A percentile compares a stretch with the other conserved stretches of the same genome.
Conservation (phyloP, 2,888 invertebrate genomes). For the Eulithis prunata region DNA sequence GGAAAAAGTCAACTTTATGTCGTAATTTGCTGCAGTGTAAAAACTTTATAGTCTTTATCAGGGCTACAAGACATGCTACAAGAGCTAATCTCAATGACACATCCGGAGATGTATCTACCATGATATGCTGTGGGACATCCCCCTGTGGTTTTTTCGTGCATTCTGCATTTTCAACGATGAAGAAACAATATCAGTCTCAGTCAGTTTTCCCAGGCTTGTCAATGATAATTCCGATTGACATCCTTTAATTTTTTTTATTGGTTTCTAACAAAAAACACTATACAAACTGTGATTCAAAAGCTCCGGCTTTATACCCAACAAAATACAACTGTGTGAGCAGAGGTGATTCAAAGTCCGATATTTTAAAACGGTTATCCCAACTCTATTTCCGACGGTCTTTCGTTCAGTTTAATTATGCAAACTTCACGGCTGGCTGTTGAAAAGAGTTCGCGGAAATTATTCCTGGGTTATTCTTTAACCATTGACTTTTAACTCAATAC, state of each 20-base stretch:
- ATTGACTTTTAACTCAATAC: conserved; percentile 9
- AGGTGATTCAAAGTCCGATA: not conserved
- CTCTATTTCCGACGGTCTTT: conserved; percentile 19
- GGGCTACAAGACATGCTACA: no score
- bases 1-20: not conserved
- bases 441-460: conserved; percentile 27
- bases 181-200: no score
- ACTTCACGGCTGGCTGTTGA: conserved; percentile 18
- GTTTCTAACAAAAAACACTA: not conserved
- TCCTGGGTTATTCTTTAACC: conserved; percentile 13
- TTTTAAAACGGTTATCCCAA: not conserved
- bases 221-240: no score
- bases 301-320: not conserved
- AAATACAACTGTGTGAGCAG: not conserved
- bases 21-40: not conserved
- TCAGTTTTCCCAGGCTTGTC: no score
- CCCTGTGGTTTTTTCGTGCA: no score
- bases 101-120: no score
- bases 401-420: conserved; percentile 29
- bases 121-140: no score
- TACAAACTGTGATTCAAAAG: not conserved
- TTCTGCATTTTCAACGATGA: no score
- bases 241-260: no score
- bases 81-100: no score
- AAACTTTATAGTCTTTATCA: no score